A percentile compares a stretch with the other conserved stretches of the same genome.
These are phyloP conservation scores for Mantis religiosa DNA, from an alignment of 2,888 invertebrate species.

Conservation along the genomic window DNA sequence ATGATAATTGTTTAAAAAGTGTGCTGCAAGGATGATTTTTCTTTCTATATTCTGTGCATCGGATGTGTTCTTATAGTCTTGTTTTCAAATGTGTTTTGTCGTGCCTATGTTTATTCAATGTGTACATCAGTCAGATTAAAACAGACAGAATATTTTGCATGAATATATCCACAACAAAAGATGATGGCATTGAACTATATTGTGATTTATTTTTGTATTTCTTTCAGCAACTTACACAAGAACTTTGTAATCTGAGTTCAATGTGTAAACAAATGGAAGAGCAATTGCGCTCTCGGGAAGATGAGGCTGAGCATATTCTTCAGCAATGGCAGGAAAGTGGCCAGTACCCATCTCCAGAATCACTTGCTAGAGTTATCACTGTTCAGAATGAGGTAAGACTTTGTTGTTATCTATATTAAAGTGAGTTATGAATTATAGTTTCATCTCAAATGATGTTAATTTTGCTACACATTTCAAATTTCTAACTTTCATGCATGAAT, in stretches of 20 bases:
- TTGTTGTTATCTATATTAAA: neutral
- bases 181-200: too few relatives aligned
- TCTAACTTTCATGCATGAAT: too few relatives aligned
- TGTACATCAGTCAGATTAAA: too few relatives aligned
- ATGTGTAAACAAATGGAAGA: conserved; percentile 48
- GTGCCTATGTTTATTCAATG: too few relatives aligned
- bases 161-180: neutral
- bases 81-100: too few relatives aligned
- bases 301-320: conserved; percentile 43
- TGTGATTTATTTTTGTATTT: neutral
- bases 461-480: too few relatives aligned
- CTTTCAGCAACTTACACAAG: conserved; percentile 48
- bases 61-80: too few relatives aligned
- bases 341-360: conserved; percentile 42
- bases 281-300: conserved; percentile 42
- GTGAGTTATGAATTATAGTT: too few relatives aligned
- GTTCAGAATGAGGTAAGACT: conserved; percentile 43
- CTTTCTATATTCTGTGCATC: too few relatives aligned
- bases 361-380: conserved; percentile 42
- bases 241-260: conserved; percentile 55
- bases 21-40: too few relatives aligned
- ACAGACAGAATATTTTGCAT: neutral
- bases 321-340: conserved; percentile 45
- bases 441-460: too few relatives aligned
- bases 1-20: too few relatives aligned